phyloP scores from a whole-genome alignment of 2,797 vertebrate genomes.

The Macrochelys suwanniensis region DNA sequence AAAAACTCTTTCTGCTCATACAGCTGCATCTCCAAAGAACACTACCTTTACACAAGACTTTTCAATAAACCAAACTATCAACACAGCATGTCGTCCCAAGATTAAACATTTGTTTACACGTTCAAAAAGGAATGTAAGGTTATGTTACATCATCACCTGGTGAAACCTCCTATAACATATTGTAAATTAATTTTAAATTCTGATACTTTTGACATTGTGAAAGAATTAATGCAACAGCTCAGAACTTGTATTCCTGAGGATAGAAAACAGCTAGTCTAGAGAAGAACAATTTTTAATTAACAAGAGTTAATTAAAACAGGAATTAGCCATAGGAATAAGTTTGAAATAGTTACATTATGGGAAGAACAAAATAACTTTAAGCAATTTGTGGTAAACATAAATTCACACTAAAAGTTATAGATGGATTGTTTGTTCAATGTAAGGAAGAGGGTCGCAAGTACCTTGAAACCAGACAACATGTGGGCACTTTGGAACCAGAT shows the following conservation, averaged over 20 bases:
- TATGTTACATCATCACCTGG: background rate
- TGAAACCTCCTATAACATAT: background rate
- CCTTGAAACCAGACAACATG: conserved; percentile 34
- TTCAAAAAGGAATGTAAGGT: background rate
- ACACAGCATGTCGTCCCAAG: background rate
- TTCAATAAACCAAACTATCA: background rate
- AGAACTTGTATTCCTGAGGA: background rate
- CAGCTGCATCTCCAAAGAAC: background rate
- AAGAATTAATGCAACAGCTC: background rate
- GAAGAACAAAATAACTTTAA: background rate
- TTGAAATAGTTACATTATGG: background rate
- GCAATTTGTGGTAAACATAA: background rate
- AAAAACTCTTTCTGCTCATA: background rate
- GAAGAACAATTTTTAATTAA: conserved; percentile 3
- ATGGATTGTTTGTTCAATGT: background rate
- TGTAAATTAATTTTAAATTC: background rate
- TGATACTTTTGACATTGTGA: background rate
- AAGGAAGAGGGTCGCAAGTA: background rate
- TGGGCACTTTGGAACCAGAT: background rate
- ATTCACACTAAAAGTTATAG: background rate
- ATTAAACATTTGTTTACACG: background rate
- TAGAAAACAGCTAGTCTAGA: background rate
- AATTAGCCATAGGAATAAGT: background rate
- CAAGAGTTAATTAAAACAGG: background rate
- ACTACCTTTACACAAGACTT: background rate